Conservation (phyloP, 2,888 invertebrate genomes). For the Icerya purchasi region DNA sequence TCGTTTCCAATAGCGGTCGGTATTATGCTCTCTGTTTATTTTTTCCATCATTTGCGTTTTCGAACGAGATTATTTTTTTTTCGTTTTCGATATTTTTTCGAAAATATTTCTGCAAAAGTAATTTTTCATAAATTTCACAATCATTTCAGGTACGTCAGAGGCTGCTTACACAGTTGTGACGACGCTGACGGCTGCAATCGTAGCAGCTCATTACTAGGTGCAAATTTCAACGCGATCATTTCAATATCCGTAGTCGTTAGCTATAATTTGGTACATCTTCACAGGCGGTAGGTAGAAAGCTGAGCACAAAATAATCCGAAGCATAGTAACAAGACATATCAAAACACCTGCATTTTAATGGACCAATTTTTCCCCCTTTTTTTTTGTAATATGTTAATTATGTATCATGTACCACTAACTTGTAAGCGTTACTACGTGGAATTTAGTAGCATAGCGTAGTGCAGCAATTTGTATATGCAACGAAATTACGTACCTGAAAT, state of each 20-base stretch:
- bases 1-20: no score
- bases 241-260: neutral
- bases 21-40: no score
- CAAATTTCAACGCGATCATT: neutral
- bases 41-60: no score
- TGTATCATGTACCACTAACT: no score
- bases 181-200: constrained; percentile 77
- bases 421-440: no score
- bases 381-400: no score
- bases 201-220: neutral
- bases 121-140: neutral
- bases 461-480: no score
- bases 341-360: neutral
- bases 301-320: neutral
- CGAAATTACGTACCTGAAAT: no score
- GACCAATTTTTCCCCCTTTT: neutral
- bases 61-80: no score
- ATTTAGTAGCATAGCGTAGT: no score
- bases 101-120: no score
- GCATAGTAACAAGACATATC: neutral
- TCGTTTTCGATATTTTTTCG: no score
- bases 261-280: neutral
- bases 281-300: neutral
- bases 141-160: constrained; percentile 53
- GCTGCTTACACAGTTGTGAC: constrained; percentile 84